These are phyloP conservation scores for Xiphorhynchus erythropygius DNA, from an alignment of 2,797 vertebrate genomes.

Conservation along the genomic window DNA sequence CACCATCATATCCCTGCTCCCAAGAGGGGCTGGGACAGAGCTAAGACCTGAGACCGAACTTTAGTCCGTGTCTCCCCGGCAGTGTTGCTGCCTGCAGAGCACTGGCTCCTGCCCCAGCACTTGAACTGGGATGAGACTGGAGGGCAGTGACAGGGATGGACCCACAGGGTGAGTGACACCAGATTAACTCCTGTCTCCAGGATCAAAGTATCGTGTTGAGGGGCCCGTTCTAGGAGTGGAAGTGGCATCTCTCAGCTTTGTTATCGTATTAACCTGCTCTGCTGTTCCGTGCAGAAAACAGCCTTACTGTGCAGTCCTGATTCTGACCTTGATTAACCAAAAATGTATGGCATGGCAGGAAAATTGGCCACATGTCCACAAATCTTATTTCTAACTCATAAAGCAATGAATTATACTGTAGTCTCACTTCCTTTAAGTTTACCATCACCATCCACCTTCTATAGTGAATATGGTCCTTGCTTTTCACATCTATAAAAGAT, in stretches of 20 bases:
- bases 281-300: background rate
- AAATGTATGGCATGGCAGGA: background rate
- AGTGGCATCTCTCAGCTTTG: background rate
- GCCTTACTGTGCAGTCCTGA: background rate
- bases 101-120: background rate
- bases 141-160: background rate
- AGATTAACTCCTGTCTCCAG: background rate
- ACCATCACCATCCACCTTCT: background rate
- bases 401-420: background rate
- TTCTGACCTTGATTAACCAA: background rate
- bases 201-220: background rate
- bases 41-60: background rate
- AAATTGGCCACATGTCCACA: background rate
- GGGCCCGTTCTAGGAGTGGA: background rate
- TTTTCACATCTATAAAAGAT: background rate
- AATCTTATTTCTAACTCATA: background rate
- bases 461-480: background rate
- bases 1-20: background rate
- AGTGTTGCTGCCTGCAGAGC: background rate
- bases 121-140: background rate
- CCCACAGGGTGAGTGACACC: background rate
- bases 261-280: rapidly evolving
- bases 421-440: background rate
- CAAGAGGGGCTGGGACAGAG: background rate
- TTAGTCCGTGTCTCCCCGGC: background rate